A percentile compares a stretch with the other conserved stretches of the same genome.
phyloP scores from a whole-genome alignment of 2,113 vertebrate species.

The Pyxicephalus adspersus region DNA sequence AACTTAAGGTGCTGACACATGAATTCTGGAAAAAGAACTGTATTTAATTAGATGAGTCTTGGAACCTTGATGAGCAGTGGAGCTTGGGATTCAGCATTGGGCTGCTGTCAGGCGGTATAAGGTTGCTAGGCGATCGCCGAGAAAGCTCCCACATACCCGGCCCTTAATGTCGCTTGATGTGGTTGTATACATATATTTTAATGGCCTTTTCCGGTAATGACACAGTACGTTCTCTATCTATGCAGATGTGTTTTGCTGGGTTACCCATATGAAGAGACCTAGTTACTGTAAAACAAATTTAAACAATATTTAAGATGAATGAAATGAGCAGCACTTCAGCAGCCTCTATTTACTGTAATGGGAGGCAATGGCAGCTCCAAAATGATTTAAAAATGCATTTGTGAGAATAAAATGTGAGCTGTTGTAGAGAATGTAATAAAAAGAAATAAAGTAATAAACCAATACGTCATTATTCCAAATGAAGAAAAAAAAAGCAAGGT shows the following conservation, averaged over 20 bases:
- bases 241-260: neutral
- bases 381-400: slow-evolving; percentile 13
- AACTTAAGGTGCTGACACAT: neutral
- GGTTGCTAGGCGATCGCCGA: slow-evolving; percentile 21
- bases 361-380: neutral
- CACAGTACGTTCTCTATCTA: neutral
- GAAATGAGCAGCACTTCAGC: neutral
- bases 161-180: neutral
- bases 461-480: too few species aligned
- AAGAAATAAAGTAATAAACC: neutral
- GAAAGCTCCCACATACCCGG: neutral
- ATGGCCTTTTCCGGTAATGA: neutral
- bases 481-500: too few species aligned
- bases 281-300: neutral
- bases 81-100: slow-evolving; percentile 1
- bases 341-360: neutral
- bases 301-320: neutral
- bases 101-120: slow-evolving; percentile 10
- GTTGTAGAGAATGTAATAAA: slow-evolving; percentile 2
- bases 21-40: slow-evolving; percentile 7
- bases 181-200: neutral
- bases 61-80: slow-evolving; percentile 11
- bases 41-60: slow-evolving; percentile 15
- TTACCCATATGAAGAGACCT: neutral
- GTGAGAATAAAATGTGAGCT: neutral